These are phyloP conservation scores for Ancistrus triradiatus DNA, from an alignment of 2,113 vertebrate genomes.

Conservation along the genomic window DNA sequence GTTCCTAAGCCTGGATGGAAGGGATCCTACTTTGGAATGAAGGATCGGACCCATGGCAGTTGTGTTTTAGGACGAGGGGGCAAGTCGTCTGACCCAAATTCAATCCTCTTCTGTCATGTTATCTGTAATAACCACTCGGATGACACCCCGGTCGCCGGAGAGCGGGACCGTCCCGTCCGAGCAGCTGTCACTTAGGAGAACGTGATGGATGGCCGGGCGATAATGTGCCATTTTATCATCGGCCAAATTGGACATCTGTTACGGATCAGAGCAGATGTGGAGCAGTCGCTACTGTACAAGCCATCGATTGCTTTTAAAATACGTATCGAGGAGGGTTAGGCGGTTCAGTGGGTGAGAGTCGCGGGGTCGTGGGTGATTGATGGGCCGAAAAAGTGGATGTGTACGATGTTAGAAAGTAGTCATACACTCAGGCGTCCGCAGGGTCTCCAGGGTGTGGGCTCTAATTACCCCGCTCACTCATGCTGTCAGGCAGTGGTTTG, in stretches of 20 bases:
- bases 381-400: slow-evolving; percentile 27
- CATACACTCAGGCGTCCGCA: slow-evolving; percentile 46
- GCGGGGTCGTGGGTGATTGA: slow-evolving; percentile 41
- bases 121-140: slow-evolving; percentile 42
- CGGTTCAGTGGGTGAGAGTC: slow-evolving; percentile 24
- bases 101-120: slow-evolving; percentile 43
- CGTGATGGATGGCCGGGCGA: slow-evolving; percentile 42
- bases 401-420: slow-evolving; percentile 4
- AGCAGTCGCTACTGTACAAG: slow-evolving; percentile 29
- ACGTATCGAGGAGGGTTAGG: slow-evolving; percentile 47
- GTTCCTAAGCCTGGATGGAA: not conserved
- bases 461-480: slow-evolving; percentile 54
- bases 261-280: slow-evolving; percentile 33
- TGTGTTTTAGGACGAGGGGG: slow-evolving; percentile 2
- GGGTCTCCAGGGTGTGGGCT: slow-evolving; percentile 40
- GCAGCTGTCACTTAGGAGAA: slow-evolving; percentile 36
- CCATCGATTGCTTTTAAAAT: slow-evolving; percentile 46
- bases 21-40: not conserved
- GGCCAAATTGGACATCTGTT: slow-evolving; percentile 25
- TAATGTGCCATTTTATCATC: slow-evolving; percentile 46
- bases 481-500: slow-evolving; percentile 52
- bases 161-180: slow-evolving; percentile 21
- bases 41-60: slow-evolving; percentile 9
- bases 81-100: slow-evolving; percentile 31
- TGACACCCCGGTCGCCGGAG: slow-evolving; percentile 34